Base-by-base conservation (phyloP, 2,113 vertebrate species). In the Pungitius pungitius region DNA sequence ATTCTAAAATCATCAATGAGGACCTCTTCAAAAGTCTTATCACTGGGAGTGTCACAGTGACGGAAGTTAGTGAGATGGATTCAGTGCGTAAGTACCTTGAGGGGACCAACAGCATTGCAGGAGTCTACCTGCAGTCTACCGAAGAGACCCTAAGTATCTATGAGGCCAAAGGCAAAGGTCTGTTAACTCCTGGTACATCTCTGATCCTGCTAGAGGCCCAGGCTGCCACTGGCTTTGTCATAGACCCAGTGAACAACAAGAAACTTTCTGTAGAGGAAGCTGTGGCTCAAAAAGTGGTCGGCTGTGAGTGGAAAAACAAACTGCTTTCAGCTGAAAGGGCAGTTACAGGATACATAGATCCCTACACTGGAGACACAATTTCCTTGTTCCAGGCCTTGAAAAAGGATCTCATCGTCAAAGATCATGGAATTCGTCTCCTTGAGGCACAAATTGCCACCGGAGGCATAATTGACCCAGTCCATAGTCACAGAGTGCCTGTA, bases 191-290 rank as follows among this genome's bases (percentile, higher is more conserved):
- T 0, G 95, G 95, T 27, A 96, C 95, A 0, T 93, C 95, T 0
- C 91, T 96, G 40, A 90, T 96, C 15, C 93, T 97, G 14, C 82
- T 97, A 35, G 96, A 96, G 78, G 96, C 96, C 0, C 95, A 96
- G 74, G 95, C 95, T 0, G 95, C 95, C 82, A 96, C 94, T 0
- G 96, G 96, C 3, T 96, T 91, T 73, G 45, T 96, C 81, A 93
- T 96, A 0, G 94, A 96, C 69, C 95, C 95, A 0, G 84, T 94
- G 35, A 74, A 86, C 71, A 69, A 96, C 67, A 92, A 85, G 27
- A 93, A 93, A 0, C 1, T 96, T 0, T 93, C 95, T 0, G 93
- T 96, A 22, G 93, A 95, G 2, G 93, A 90, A 69, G 95, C 96
- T 0, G 45, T 93, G 1, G 68, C 52, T 63, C 75, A 80, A 14